Conservation (phyloP, 2,888 invertebrate genomes). For the Ypsolopha scabrella region DNA sequence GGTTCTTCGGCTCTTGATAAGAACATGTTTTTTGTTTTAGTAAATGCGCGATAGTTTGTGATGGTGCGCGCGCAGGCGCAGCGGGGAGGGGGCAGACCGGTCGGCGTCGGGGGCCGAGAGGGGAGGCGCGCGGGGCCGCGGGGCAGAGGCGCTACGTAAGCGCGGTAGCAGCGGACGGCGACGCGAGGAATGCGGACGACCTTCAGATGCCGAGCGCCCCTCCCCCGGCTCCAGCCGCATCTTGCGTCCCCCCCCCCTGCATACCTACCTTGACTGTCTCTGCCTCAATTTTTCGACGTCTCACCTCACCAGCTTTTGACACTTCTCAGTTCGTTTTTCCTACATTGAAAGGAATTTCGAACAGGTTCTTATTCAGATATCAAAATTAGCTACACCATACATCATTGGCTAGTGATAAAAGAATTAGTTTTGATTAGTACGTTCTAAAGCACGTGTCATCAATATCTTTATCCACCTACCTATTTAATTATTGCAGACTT, state of each 20-base stretch:
- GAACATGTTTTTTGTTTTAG: conserved; percentile 67
- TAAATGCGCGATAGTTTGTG: conserved; percentile 65
- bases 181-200: conserved; percentile 70
- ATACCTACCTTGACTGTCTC: conserved; percentile 54
- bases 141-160: conserved; percentile 64
- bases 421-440: too few relatives aligned
- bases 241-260: conserved; percentile 59
- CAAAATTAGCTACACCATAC: too few relatives aligned
- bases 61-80: conserved; percentile 36
- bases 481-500: too few relatives aligned
- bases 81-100: conserved; percentile 22
- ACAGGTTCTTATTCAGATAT: conserved; percentile 8
- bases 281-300: conserved; percentile 64
- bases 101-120: conserved; percentile 32
- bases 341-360: conserved; percentile 24
- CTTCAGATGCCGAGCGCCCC: conserved; percentile 69
- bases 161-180: conserved; percentile 70
- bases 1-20: conserved; percentile 53
- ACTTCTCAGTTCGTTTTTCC: conserved; percentile 42
- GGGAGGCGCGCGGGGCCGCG: conserved; percentile 15
- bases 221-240: conserved; percentile 63
- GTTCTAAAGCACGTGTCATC: too few relatives aligned
- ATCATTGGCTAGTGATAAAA: too few relatives aligned
- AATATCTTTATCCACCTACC: too few relatives aligned
- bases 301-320: conserved; percentile 54